phyloP scores from a whole-genome alignment of 2,888 invertebrate genomes.

The Cerceris rybyensis region DNA sequence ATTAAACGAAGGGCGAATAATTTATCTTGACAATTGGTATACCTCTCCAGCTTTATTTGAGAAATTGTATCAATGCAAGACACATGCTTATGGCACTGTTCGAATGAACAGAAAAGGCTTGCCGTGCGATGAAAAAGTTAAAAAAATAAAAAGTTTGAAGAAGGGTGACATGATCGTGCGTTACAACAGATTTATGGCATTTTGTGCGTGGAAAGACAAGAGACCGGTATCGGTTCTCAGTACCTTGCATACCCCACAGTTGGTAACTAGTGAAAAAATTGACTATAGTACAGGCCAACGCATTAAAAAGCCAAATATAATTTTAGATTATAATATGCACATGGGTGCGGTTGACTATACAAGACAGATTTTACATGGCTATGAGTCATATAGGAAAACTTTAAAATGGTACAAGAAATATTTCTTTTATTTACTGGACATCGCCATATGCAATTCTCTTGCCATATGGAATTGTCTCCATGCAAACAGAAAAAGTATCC shows the following conservation, averaged over 20 bases:
- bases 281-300: conserved; percentile 11
- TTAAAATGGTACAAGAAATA: conserved; percentile 29
- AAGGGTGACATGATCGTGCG: conserved; percentile 28
- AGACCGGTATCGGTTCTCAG: conserved; percentile 22
- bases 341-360: conserved; percentile 35
- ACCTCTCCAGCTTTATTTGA: conserved; percentile 35
- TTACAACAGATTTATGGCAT: conserved; percentile 25
- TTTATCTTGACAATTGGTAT: conserved; percentile 40
- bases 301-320: conserved; percentile 27
- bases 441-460: conserved; percentile 15
- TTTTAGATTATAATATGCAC: conserved; percentile 35
- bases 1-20: conserved; percentile 29
- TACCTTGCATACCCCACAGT: conserved; percentile 25
- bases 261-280: conserved; percentile 29
- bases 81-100: conserved; percentile 37
- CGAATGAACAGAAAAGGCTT: conserved; percentile 29
- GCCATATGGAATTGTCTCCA: conserved; percentile 19
- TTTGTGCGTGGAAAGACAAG: conserved; percentile 36
- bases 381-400: conserved; percentile 14
- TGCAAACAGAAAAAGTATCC: background rate
- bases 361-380: conserved; percentile 20
- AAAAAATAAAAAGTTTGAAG: conserved; percentile 25
- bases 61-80: conserved; percentile 16
- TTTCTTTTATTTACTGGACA: conserved; percentile 20
- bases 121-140: conserved; percentile 26